Conservation (phyloP, 1,140 invertebrate genomes). For the Euschistus heros region DNA sequence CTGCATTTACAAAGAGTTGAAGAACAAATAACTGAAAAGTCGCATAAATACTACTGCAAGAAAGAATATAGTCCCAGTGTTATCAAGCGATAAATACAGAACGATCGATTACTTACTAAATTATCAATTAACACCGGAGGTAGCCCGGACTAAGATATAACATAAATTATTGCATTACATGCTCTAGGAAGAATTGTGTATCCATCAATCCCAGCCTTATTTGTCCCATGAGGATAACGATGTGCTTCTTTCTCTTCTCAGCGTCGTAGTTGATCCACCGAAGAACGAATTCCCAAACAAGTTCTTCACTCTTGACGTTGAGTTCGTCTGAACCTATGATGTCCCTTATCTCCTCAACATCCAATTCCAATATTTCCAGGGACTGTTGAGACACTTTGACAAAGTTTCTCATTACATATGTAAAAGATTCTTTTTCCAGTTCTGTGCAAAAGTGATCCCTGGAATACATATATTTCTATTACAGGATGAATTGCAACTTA, state of each 20-base stretch:
- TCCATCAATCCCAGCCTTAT: slow-evolving; percentile 75
- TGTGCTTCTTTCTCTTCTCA: slow-evolving; percentile 47
- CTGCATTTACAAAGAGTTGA: no score
- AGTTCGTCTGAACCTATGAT: slow-evolving; percentile 59
- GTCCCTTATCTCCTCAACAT: slow-evolving; percentile 52
- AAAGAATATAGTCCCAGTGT: no score
- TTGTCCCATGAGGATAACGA: slow-evolving; percentile 63
- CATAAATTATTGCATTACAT: slow-evolving; percentile 38
- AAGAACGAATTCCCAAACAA: slow-evolving; percentile 51
- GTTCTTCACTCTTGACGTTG: slow-evolving; percentile 53
- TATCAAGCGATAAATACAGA: no score
- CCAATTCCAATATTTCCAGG: slow-evolving; percentile 57
- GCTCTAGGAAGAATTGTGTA: slow-evolving; percentile 63
- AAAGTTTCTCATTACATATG: slow-evolving; percentile 62
- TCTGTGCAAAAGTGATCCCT: slow-evolving; percentile 57
- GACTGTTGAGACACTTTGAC: slow-evolving; percentile 48
- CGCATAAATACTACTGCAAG: no score
- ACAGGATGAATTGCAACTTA: no score
- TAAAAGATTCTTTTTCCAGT: slow-evolving; percentile 53
- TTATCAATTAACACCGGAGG: no score
- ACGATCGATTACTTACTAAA: no score
- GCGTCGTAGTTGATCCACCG: slow-evolving; percentile 54
- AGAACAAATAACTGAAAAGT: no score
- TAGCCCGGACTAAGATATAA: no score
- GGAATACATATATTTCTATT: no score